Evolutionary conservation across 2,888 invertebrate species (phyloP).

Genomic region (Ectemnius cavifrons): DNA sequence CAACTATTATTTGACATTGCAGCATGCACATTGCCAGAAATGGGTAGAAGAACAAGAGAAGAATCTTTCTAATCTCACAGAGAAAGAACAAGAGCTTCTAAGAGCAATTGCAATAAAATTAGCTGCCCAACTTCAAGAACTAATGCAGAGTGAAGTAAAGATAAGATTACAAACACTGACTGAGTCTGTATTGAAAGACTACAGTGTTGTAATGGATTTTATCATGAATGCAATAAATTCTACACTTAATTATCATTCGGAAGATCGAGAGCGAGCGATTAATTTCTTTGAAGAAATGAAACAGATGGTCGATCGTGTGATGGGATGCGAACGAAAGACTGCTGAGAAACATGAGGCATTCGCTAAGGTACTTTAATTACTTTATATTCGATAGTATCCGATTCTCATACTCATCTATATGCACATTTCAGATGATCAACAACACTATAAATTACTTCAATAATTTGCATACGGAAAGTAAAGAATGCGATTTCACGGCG

Average conservation of each 20-base stretch:
- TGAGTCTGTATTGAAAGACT: constrained; percentile 56
- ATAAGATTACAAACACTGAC: constrained; percentile 64
- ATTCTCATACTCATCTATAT: neutral
- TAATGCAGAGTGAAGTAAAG: constrained; percentile 65
- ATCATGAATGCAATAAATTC: constrained; percentile 58
- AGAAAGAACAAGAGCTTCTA: constrained; percentile 59
- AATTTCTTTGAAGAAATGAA: constrained; percentile 55
- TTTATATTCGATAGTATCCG: neutral
- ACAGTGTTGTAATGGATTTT: constrained; percentile 55
- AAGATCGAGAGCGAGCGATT: constrained; percentile 63
- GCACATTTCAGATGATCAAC: constrained; percentile 57
- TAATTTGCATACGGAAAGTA: constrained; percentile 46
- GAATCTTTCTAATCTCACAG: constrained; percentile 56
- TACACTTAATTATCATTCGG: constrained; percentile 55
- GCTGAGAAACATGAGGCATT: constrained; percentile 51
- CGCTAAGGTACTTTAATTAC: constrained; percentile 37
- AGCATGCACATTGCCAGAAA: constrained; percentile 64
- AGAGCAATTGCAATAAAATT: constrained; percentile 57
- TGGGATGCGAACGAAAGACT: constrained; percentile 26
- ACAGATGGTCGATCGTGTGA: constrained; percentile 7
- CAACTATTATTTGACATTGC: constrained; percentile 26
- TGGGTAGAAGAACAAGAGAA: constrained; percentile 62
- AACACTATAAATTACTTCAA: constrained; percentile 58
- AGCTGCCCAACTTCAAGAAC: constrained; percentile 60
- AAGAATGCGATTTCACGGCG: constrained; percentile 43